Conservation (phyloP, 2,797 vertebrate genomes). For the Acridotheres tristis region DNA sequence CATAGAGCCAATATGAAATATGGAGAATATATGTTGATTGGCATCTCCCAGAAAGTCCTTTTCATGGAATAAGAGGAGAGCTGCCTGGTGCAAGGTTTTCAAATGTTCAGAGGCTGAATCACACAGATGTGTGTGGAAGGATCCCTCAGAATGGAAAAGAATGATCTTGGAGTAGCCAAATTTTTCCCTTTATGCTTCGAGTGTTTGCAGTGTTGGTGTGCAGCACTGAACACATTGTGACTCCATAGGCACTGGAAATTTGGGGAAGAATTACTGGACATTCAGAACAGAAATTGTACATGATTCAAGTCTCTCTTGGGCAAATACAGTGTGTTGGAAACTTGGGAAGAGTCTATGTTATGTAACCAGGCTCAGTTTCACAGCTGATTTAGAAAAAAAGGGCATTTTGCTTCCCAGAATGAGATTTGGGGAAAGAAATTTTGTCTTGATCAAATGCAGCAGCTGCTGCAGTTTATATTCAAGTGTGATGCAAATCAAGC, state of each 20-base stretch:
- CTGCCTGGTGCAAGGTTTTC: not conserved
- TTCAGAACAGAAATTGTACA: not conserved
- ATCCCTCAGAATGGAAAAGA: not conserved
- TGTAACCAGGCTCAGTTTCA: constrained; percentile 40
- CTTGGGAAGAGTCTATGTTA: constrained; percentile 16
- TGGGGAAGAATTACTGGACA: not conserved
- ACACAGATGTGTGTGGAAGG: not conserved
- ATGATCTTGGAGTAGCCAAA: not conserved
- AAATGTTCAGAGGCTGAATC: not conserved
- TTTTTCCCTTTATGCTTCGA: not conserved
- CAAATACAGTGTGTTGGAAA: not conserved
- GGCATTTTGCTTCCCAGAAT: constrained; percentile 43
- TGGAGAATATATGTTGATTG: not conserved
- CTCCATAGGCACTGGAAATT: not conserved
- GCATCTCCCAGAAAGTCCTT: not conserved
- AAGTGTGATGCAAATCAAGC: constrained; percentile 44
- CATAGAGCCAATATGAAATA: not conserved
- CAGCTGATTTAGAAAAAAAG: constrained; percentile 11
- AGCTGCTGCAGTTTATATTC: constrained; percentile 47
- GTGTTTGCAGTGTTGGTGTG: not conserved
- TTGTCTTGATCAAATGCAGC: constrained; percentile 34
- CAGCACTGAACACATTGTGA: not conserved
- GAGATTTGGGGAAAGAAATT: constrained; percentile 34
- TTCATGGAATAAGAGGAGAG: not conserved
- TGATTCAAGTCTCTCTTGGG: constrained; percentile 12